phyloP scores from a whole-genome alignment of 2,888 invertebrate genomes.

The Spodoptera littoralis region DNA sequence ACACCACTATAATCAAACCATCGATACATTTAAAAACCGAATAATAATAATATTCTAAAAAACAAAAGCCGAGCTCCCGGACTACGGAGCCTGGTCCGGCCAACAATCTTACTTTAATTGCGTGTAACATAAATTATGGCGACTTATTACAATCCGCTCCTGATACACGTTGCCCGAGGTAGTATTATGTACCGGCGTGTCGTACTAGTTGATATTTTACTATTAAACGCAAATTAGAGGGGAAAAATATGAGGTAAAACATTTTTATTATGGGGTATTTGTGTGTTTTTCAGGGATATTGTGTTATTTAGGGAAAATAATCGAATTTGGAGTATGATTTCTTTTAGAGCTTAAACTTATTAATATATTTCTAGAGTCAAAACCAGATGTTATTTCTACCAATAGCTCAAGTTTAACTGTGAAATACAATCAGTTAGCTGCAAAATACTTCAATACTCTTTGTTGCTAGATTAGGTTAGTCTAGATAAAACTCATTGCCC shows the following conservation, averaged over 20 bases:
- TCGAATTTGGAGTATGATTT: no score
- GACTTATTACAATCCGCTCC: conserved; percentile 87
- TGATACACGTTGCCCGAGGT: conserved; percentile 77
- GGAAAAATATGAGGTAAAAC: conserved; percentile 1
- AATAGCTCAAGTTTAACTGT: no score
- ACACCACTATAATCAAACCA: conserved; percentile 9
- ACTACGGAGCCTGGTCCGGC: conserved; percentile 66
- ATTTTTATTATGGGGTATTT: no score
- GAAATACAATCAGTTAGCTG: no score
- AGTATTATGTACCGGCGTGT: conserved; percentile 68
- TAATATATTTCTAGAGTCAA: no score
- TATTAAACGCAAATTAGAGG: conserved; percentile 9
- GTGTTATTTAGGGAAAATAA: no score
- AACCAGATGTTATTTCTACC: no score
- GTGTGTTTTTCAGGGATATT: no score
- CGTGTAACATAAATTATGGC: conserved; percentile 86
- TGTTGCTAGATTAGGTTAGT: no score
- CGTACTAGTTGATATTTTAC: conserved; percentile 45
- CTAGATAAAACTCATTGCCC: no score
- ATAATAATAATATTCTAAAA: conserved; percentile 57
- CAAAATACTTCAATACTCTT: no score
- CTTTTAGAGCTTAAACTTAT: no score
- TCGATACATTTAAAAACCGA: conserved; percentile 37
- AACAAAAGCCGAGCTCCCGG: conserved; percentile 58
- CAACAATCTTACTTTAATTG: conserved; percentile 88